Base-by-base conservation (phyloP, 2,113 vertebrate species). In the Etheostoma spectabile region DNA sequence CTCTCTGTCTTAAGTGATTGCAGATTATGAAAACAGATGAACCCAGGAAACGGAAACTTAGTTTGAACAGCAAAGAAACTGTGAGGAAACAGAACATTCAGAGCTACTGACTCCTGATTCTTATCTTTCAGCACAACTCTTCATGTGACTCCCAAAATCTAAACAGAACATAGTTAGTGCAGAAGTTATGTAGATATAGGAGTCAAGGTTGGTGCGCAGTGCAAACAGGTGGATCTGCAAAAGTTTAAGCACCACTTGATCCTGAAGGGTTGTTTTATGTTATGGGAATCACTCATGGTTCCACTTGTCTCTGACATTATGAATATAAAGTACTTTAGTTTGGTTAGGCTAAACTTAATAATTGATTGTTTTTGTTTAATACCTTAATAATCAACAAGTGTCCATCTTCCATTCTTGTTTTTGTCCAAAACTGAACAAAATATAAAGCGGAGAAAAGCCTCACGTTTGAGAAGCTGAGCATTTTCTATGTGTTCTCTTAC, bases 1-100 rank as follows among this genome's bases (percentile, higher is more conserved):
- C 38, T 60, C 85, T 77, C 65, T 66, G 70, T 76, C 74, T 83
- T 73, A 89, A 89, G 82, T 91, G 77, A 89, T 70, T n/a, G 24
- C 38, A 87, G 89, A 91, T 89, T 85, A 83, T 70, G 61, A 87
- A 89, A 89, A 91, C 87, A 83, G 89, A 91, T 85, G 77, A 87
- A 81, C 27, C 63, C 72, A 82, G 84, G 84, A 57, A 72, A 64
- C 19, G 48, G 77, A 80, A 88, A 86, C 83, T 80, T 57, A 35
- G 52, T 79, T 77, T 79, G 80, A 83, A 84, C 80, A 80, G 73
- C 77, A 81, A 65, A 83, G 80, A 83, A 84, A 79, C 61, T 63
- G 64, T 42, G 24, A 73, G 64, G 67, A 83, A 88, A 88, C 71
- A 77, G 55, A 76, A 74, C 38, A 65, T 55, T 70, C 24, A 22